These are phyloP conservation scores for Kuschelorhynchus macadamiae DNA, from an alignment of 2,888 invertebrate species.

Conservation along the genomic window DNA sequence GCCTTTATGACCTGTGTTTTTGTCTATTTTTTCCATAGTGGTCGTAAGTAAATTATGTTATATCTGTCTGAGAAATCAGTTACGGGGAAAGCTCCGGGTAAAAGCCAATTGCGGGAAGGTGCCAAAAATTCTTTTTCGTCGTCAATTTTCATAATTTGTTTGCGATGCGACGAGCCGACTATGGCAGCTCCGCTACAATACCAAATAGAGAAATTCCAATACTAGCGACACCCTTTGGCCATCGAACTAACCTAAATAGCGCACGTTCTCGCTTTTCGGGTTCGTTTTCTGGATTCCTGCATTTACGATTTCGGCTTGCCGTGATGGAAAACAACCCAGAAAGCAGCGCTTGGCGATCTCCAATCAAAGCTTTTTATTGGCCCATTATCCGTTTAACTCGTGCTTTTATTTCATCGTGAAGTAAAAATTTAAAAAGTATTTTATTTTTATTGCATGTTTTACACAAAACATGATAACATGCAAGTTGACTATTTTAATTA, in stretches of 20 bases:
- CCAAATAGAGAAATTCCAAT: constrained; percentile 47
- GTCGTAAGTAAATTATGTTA: too few relatives aligned
- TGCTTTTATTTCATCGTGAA: not conserved
- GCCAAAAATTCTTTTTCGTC: too few relatives aligned
- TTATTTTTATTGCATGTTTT: too few relatives aligned
- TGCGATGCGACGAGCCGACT: constrained; percentile 13
- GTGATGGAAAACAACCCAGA: constrained; percentile 10
- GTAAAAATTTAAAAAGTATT: not conserved
- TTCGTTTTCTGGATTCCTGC: constrained; percentile 55
- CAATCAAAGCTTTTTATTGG: constrained; percentile 34
- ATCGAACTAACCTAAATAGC: constrained; percentile 60
- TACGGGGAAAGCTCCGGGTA: too few relatives aligned
- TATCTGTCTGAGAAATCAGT: too few relatives aligned
- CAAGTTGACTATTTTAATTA: too few relatives aligned
- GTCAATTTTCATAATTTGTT: too few relatives aligned
- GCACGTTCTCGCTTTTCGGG: constrained; percentile 58
- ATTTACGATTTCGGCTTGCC: constrained; percentile 33
- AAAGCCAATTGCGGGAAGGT: too few relatives aligned
- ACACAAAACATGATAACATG: too few relatives aligned
- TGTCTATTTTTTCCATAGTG: too few relatives aligned
- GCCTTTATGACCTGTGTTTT: too few relatives aligned
- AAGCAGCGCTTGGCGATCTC: constrained; percentile 29
- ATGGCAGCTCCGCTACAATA: constrained; percentile 1
- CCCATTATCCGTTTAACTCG: not conserved
- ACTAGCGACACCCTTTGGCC: constrained; percentile 66